phyloP scores from a whole-genome alignment of 2,888 invertebrate species.

The Lamellibrachia satsuma region DNA sequence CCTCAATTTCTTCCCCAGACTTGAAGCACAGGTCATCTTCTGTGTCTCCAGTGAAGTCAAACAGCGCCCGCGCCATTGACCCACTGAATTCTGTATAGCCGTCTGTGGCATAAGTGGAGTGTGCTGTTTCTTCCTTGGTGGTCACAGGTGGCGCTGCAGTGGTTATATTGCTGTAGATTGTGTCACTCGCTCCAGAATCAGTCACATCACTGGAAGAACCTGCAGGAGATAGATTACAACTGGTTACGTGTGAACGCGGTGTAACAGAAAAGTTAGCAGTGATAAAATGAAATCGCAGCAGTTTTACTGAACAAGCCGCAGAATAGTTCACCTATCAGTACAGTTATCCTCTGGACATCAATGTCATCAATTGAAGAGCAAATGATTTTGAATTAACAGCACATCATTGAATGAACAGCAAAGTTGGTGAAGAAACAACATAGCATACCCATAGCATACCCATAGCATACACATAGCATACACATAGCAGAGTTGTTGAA shows the following conservation, averaged over 20 bases:
- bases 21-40: slow-evolving; percentile 50
- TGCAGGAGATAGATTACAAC: not conserved
- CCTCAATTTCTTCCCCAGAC: slow-evolving; percentile 51
- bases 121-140: not conserved
- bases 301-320: too few species aligned
- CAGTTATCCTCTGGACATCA: too few species aligned
- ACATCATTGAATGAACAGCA: too few species aligned
- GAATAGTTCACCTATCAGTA: too few species aligned
- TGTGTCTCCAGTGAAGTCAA: slow-evolving; percentile 51
- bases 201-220: not conserved
- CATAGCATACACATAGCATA: too few species aligned
- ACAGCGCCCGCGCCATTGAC: slow-evolving; percentile 30
- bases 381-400: too few species aligned
- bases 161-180: not conserved
- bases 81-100: not conserved
- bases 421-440: too few species aligned
- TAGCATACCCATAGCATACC: too few species aligned
- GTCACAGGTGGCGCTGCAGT: not conserved
- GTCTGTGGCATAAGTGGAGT: not conserved
- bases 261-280: not conserved
- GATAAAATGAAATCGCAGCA: too few species aligned
- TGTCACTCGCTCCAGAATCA: too few species aligned
- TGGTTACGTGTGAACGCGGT: not conserved
- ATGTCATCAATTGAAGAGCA: too few species aligned
- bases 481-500: too few species aligned